Percentiles rank a stretch among this genome's conserved stretches.
phyloP scores from a whole-genome alignment of 1,140 invertebrate species.

The Melanaphis sacchari region DNA sequence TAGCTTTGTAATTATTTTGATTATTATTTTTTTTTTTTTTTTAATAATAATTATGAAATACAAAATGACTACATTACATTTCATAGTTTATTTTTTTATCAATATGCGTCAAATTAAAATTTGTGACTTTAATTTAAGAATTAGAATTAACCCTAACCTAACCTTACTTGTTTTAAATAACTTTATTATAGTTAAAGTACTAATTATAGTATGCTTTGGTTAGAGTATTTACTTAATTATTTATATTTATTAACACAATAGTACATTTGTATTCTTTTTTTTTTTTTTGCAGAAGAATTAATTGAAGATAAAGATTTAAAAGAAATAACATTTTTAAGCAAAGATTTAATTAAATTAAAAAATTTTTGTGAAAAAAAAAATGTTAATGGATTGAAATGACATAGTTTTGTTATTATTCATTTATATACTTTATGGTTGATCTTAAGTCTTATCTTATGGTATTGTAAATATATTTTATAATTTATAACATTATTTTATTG shows the following conservation, averaged over 20 bases:
- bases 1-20: no score
- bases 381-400: neutral
- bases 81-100: neutral
- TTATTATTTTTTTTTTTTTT: no score
- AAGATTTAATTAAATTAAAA: slow-evolving; percentile 46
- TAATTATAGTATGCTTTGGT: neutral
- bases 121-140: neutral
- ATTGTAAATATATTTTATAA: neutral
- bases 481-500: neutral
- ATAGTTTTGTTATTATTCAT: neutral
- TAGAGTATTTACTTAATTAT: neutral
- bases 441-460: neutral
- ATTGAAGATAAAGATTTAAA: slow-evolving; percentile 41
- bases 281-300: slow-evolving; percentile 46
- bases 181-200: neutral
- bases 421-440: neutral
- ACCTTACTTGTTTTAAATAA: neutral
- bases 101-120: neutral
- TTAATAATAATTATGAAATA: no score
- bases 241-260: neutral
- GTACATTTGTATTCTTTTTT: neutral
- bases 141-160: neutral
- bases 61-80: no score
- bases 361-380: slow-evolving; percentile 38
- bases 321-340: slow-evolving; percentile 45